A percentile compares a stretch with the other conserved stretches of the same genome.
phyloP scores from a whole-genome alignment of 2,888 invertebrate genomes.

The Sepiola atlantica region DNA sequence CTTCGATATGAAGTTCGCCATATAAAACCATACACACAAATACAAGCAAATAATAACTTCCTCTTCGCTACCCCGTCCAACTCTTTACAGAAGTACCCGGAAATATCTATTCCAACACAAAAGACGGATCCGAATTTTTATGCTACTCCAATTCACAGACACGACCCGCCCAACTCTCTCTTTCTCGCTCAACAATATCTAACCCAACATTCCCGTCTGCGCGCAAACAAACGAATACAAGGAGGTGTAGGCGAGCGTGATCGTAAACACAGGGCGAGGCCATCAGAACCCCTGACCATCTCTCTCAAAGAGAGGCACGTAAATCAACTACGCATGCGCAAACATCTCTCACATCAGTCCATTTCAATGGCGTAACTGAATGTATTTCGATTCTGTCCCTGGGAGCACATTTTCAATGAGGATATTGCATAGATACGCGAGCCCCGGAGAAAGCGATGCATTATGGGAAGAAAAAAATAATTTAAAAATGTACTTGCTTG shows the following conservation, averaged over 20 bases:
- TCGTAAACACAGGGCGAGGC: not conserved
- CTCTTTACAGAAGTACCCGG: not conserved
- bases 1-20: not conserved
- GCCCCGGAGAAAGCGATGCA: not conserved
- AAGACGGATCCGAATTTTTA: not conserved
- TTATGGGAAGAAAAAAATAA: not conserved
- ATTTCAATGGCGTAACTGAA: slow-evolving; percentile 20
- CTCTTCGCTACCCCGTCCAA: not conserved
- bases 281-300: not conserved
- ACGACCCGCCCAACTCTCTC: too few relatives aligned
- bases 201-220: too few relatives aligned
- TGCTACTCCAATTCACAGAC: not conserved
- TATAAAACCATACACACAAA: not conserved
- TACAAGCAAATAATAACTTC: not conserved
- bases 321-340: slow-evolving; percentile 20
- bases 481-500: not conserved
- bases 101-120: not conserved
- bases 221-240: not conserved
- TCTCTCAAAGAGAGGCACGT: not conserved
- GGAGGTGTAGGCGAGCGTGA: not conserved
- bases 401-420: not conserved
- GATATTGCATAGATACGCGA: slow-evolving; percentile 6
- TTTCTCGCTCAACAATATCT: too few relatives aligned
- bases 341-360: slow-evolving; percentile 32
- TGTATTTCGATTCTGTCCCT: not conserved